Percentiles rank a stretch among this genome's conserved stretches.
phyloP scores from a whole-genome alignment of 2,113 vertebrate species.

The Axis porcinus region DNA sequence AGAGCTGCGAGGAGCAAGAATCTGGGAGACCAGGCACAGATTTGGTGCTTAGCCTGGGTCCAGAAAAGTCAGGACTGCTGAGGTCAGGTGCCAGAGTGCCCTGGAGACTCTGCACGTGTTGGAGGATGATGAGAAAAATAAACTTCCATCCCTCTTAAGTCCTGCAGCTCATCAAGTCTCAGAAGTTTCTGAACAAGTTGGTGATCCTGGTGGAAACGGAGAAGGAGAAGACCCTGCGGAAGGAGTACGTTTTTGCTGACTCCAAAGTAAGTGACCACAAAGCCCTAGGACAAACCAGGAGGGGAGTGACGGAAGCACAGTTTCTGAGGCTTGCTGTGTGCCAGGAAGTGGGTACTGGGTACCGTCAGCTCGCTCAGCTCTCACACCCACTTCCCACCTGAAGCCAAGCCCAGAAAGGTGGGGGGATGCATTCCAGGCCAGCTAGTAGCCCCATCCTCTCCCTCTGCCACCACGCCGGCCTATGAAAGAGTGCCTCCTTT shows the following conservation, averaged over 20 bases:
- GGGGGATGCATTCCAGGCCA: neutral
- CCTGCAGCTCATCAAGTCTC: conserved; percentile 95
- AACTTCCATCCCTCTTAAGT: conserved; percentile 79
- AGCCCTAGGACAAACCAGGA: neutral
- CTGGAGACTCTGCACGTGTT: accelerated
- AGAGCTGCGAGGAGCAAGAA: neutral
- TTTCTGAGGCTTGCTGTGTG: neutral
- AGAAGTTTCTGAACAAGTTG: conserved; percentile 92
- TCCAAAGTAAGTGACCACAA: conserved; percentile 85
- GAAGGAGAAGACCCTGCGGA: conserved; percentile 92
- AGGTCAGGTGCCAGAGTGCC: neutral
- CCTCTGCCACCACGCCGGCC: neutral
- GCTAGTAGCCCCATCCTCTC: neutral
- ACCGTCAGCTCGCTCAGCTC: accelerated
- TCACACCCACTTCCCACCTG: neutral
- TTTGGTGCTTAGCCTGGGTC: neutral
- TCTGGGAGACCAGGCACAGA: neutral
- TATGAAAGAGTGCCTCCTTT: accelerated
- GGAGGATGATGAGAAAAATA: no score
- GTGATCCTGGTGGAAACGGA: conserved; percentile 92
- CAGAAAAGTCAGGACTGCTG: neutral
- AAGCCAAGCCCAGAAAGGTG: neutral
- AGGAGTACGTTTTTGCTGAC: conserved; percentile 94
- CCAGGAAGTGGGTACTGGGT: neutral
- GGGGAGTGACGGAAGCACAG: accelerated